Evolutionary conservation across 2,888 invertebrate genomes (phyloP).

Genomic region (Margaritifera margaritifera): DNA sequence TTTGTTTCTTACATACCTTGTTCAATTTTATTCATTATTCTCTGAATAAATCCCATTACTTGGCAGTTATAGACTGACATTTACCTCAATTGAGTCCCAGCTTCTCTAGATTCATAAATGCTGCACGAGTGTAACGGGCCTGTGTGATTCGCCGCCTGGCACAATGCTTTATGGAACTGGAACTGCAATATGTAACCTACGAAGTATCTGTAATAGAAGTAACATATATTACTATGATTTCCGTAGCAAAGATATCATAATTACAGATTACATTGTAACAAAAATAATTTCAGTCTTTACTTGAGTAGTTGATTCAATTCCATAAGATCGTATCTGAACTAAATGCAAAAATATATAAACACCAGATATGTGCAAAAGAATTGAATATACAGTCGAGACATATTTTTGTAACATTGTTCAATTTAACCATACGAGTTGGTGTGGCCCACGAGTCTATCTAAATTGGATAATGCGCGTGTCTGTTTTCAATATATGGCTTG

Average conservation of each 20-base stretch:
- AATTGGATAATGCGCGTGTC: too few relatives aligned
- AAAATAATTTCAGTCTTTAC: not conserved
- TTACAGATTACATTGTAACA: not conserved
- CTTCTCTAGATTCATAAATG: constrained; percentile 88
- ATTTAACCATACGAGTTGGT: too few relatives aligned
- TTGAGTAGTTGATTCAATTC: not conserved
- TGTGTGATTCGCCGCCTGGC: constrained; percentile 83
- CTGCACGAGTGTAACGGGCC: constrained; percentile 91
- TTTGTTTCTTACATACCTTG: too few relatives aligned
- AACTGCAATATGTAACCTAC: constrained; percentile 92
- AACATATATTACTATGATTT: not conserved
- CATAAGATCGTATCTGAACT: not conserved
- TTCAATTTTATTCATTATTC: not conserved
- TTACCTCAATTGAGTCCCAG: constrained; percentile 88
- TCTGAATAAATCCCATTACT: not conserved
- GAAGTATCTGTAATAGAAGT: constrained; percentile 82
- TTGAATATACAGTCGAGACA: too few relatives aligned
- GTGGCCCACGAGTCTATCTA: too few relatives aligned
- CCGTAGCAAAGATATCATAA: constrained; percentile 2
- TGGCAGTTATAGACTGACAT: not conserved
- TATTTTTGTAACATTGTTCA: too few relatives aligned
- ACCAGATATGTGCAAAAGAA: too few relatives aligned
- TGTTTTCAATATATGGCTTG: too few relatives aligned
- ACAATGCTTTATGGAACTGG: constrained; percentile 89
- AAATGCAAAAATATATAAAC: too few relatives aligned